phyloP scores from a whole-genome alignment of 2,888 invertebrate genomes.

The Bombyx huttoni region DNA sequence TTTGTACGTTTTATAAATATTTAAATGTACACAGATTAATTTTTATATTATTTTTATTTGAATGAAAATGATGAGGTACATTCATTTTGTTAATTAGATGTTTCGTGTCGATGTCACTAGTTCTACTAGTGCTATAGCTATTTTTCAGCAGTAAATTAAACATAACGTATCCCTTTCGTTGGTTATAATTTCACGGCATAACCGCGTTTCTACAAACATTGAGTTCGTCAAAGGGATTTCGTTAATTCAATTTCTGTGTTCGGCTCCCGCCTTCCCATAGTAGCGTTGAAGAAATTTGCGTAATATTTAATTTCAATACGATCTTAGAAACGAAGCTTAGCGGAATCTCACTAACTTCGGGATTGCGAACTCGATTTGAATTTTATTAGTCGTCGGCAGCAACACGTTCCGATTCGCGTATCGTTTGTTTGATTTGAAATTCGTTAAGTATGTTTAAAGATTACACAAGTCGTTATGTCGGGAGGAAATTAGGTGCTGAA shows the following conservation, averaged over 20 bases:
- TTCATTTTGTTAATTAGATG: too few species aligned
- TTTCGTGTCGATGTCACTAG: too few species aligned
- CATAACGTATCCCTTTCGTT: neutral
- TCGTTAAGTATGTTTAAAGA: neutral
- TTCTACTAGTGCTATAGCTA: too few species aligned
- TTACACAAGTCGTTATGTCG: neutral
- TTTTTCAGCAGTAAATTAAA: neutral
- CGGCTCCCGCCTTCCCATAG: slow-evolving; percentile 37
- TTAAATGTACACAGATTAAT: neutral
- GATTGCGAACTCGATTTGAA: slow-evolving; percentile 28
- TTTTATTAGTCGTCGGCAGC: slow-evolving; percentile 14
- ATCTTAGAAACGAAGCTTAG: slow-evolving; percentile 25
- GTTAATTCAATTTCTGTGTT: slow-evolving; percentile 55
- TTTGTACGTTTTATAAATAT: neutral
- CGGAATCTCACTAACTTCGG: slow-evolving; percentile 16
- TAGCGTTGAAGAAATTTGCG: slow-evolving; percentile 43
- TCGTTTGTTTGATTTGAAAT: neutral
- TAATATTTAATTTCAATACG: slow-evolving; percentile 50
- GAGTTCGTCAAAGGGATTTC: slow-evolving; percentile 53
- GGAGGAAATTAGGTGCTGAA: too few species aligned
- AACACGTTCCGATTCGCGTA: slow-evolving; percentile 5
- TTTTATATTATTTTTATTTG: too few species aligned
- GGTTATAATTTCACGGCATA: slow-evolving; percentile 35
- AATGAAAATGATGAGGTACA: too few species aligned
- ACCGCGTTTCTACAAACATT: slow-evolving; percentile 41